These are phyloP conservation scores for Allacma fusca DNA, from an alignment of 2,888 invertebrate genomes.

Conservation along the genomic window DNA sequence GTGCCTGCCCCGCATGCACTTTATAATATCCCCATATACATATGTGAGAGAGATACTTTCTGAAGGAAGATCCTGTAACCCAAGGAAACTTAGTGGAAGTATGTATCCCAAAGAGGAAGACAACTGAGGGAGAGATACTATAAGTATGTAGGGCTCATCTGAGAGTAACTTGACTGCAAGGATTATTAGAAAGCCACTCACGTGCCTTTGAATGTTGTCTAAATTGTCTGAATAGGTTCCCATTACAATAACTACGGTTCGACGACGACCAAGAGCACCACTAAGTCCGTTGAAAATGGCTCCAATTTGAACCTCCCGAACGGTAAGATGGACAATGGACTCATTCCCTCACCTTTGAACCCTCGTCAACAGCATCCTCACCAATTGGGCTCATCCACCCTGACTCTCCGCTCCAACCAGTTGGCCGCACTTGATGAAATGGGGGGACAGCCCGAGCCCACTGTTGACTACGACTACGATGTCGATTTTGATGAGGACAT, in stretches of 20 bases:
- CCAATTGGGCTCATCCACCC: slow-evolving; percentile 47
- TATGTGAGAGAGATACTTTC: too few species aligned
- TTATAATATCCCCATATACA: too few species aligned
- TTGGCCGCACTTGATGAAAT: slow-evolving; percentile 49
- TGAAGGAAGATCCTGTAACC: too few species aligned
- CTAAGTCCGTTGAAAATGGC: slow-evolving; percentile 21
- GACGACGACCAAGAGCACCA: slow-evolving; percentile 51
- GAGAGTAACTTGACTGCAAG: neutral
- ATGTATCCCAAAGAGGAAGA: too few species aligned
- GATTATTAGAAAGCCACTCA: slow-evolving; percentile 31
- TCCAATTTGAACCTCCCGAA: slow-evolving; percentile 13
- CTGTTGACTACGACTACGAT: slow-evolving; percentile 40
- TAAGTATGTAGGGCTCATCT: neutral
- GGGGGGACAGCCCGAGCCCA: slow-evolving; percentile 6
- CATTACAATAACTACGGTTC: slow-evolving; percentile 59
- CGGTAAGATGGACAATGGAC: slow-evolving; percentile 28
- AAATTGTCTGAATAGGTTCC: slow-evolving; percentile 50
- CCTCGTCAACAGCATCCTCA: slow-evolving; percentile 39
- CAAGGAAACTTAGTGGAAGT: too few species aligned
- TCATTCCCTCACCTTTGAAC: slow-evolving; percentile 22
- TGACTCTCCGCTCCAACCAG: slow-evolving; percentile 58
- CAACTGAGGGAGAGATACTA: too few species aligned
- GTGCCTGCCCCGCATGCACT: too few species aligned
- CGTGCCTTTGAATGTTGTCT: slow-evolving; percentile 33
- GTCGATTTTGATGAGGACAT: slow-evolving; percentile 48